Base-by-base conservation (phyloP, 2,888 invertebrate genomes). In the Rotaria socialis region DNA sequence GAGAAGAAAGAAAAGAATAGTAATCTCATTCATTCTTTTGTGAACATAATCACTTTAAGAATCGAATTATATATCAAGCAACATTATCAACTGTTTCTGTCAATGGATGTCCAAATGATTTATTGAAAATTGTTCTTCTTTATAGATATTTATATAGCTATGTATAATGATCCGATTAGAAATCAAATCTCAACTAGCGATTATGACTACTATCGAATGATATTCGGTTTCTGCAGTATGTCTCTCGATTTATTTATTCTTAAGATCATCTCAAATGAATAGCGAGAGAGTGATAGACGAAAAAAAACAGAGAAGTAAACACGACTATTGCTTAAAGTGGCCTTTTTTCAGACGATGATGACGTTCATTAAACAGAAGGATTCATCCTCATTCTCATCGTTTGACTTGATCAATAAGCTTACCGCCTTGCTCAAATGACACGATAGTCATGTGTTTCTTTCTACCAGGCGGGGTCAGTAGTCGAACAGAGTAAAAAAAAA, bases 391-490 rank as follows among this genome's bases (percentile, higher is more conserved):
- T 67, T 19, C 67, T 67, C 67, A 67, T 41, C 35, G 24, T 27
- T 67, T 14, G 35, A 14, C 67, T 67, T 67, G 35, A 67, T 67
- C 35, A 67, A 67, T 67, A 67, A 67, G 67, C 67, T 67, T 67
- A 35, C 67, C 67, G 67, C 35, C 67, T 19, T 67, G 67, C 6
- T 19, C 35, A 67, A 67, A 67, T 67, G 67, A 67, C 67, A 67
- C 67, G 67, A 67, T 35, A 35, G 67, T 67, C 35, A 0, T 67
- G 16, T 41, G 14, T 67, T 5, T 67, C 67, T 35, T 41, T 35
- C 35, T 41, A 67, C 27, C 35, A 67, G 67, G 19, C 67, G 67
- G 35, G 67, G 67, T 67, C 67, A 67, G 19, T 67, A 19, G 67
- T 67, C 35, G 67, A 67, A 27, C 67, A 67, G 67, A 35, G 35